Evolutionary conservation across 1,140 invertebrate species (phyloP).

Genomic region (Plutomurus gul): DNA sequence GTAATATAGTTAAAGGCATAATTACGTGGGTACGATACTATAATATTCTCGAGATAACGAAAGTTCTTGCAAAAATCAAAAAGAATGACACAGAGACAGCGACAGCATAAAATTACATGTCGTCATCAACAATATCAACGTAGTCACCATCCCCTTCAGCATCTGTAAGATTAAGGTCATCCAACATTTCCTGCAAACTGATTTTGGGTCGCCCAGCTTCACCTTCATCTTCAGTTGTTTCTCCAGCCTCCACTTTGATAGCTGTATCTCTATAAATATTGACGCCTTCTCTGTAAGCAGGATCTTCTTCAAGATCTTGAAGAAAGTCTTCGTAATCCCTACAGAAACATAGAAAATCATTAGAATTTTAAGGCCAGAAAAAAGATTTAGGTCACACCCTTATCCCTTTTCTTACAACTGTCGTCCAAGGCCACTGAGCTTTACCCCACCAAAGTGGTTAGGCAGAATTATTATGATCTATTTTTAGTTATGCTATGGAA

Average conservation of each 20-base stretch:
- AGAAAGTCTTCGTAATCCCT: conserved; percentile 95
- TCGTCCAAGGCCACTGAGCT: neutral
- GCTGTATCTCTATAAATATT: conserved; percentile 85
- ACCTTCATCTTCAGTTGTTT: conserved; percentile 68
- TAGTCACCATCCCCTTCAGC: conserved; percentile 55
- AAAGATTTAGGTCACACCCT: conserved; percentile 26
- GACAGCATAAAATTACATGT: neutral
- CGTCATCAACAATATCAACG: conserved; percentile 4
- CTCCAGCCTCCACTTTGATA: conserved; percentile 31
- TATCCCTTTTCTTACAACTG: neutral
- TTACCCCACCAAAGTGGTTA: neutral
- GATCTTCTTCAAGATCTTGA: conserved; percentile 96
- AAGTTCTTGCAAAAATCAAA: too few relatives aligned
- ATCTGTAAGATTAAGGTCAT: conserved; percentile 85
- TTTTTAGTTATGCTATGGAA: conserved; percentile 5
- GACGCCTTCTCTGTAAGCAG: conserved; percentile 81
- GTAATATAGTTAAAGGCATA: too few relatives aligned
- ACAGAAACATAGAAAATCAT: conserved; percentile 54
- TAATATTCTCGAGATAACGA: too few relatives aligned
- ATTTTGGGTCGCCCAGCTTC: conserved; percentile 79
- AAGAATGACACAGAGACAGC: neutral
- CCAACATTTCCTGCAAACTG: conserved; percentile 95
- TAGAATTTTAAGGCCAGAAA: conserved; percentile 41
- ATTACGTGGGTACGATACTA: too few relatives aligned
- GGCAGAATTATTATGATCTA: neutral